phyloP scores from a whole-genome alignment of 2,888 invertebrate genomes.

The Drosophila koepferae region DNA sequence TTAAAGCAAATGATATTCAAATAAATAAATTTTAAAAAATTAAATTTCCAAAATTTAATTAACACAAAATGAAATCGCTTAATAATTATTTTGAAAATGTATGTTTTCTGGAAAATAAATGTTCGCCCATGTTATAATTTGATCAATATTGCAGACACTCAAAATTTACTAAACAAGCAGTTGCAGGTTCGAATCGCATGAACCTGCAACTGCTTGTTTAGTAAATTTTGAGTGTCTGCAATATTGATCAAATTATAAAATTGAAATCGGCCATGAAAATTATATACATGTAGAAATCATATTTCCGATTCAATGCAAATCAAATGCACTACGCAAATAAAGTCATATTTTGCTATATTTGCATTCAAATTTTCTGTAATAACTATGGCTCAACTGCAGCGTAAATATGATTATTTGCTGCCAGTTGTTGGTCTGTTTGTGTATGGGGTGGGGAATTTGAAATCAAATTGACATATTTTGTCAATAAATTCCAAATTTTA shows the following conservation, averaged over 20 bases:
- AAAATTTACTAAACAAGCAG: too few species aligned
- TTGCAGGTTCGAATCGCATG: too few species aligned
- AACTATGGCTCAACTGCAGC: constrained; percentile 23
- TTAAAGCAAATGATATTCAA: not conserved
- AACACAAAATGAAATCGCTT: too few species aligned
- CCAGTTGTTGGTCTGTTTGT: not conserved
- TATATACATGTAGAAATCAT: not conserved
- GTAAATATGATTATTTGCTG: constrained; percentile 24
- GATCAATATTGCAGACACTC: too few species aligned
- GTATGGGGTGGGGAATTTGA: not conserved
- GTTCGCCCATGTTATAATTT: too few species aligned
- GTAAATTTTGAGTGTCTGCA: not conserved
- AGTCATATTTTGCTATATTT: constrained; percentile 10
- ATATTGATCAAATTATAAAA: not conserved
- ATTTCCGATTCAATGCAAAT: not conserved
- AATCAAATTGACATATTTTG: constrained; percentile 73
- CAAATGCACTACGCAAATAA: not conserved
- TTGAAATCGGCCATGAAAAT: not conserved
- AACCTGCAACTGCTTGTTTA: not conserved
- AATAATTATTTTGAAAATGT: too few species aligned
- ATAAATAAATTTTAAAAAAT: too few species aligned
- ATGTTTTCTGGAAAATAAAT: not conserved
- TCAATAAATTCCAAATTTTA: constrained; percentile 75
- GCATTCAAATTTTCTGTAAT: not conserved
- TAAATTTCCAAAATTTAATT: not conserved